Conservation (phyloP, 2,797 vertebrate genomes). For the Pterois miles region DNA sequence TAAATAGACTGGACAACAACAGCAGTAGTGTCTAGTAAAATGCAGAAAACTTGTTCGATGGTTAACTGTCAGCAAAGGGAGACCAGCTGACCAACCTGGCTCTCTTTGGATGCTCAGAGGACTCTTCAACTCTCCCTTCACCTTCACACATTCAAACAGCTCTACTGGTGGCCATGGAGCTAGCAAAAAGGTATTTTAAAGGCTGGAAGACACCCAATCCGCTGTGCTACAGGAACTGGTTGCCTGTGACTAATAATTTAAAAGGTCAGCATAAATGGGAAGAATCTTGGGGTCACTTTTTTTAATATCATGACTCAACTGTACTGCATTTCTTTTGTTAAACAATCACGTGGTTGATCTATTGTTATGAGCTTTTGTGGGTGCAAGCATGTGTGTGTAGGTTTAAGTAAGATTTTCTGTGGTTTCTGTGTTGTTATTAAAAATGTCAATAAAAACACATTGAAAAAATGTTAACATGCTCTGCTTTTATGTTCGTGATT, state of each 20-base stretch:
- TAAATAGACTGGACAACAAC: background rate
- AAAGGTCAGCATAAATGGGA: background rate
- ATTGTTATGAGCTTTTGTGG: too few species aligned
- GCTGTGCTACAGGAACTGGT: too few species aligned
- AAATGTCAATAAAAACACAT: too few species aligned
- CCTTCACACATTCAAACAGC: background rate
- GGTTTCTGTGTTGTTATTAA: too few species aligned
- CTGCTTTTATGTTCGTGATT: background rate
- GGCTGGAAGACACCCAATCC: too few species aligned
- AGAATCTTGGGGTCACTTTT: background rate
- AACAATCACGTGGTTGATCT: too few species aligned
- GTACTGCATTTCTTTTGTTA: background rate
- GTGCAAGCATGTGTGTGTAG: too few species aligned
- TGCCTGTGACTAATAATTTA: background rate
- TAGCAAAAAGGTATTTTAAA: background rate
- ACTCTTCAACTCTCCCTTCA: background rate
- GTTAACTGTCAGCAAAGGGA: background rate
- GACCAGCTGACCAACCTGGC: background rate
- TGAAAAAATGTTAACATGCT: too few species aligned
- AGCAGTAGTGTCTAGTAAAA: background rate
- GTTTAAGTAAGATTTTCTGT: too few species aligned
- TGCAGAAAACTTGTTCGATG: background rate
- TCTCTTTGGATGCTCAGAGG: background rate
- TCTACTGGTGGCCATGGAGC: background rate
- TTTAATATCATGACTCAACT: background rate